phyloP scores from a whole-genome alignment of 1,140 invertebrate species.

The Neoseiulus cucumeris region DNA sequence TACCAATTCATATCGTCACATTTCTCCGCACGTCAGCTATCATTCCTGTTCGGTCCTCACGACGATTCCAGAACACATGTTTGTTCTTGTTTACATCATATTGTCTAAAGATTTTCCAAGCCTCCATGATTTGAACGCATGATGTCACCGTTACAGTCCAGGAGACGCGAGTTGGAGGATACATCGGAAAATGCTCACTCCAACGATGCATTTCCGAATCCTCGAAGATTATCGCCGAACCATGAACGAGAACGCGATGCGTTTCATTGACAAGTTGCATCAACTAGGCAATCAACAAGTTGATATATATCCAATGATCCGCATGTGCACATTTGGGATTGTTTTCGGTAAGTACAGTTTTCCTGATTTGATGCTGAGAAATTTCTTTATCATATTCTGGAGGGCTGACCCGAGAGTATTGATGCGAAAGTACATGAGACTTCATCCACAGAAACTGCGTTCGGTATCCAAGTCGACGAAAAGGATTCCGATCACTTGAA shows the following conservation, averaged over 20 bases:
- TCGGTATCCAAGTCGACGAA: not conserved
- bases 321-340: not conserved
- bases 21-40: no score
- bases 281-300: not conserved
- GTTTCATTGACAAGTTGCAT: not conserved
- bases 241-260: conserved; percentile 31
- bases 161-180: conserved; percentile 29
- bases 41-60: no score
- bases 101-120: no score
- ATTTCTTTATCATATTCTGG: no score
- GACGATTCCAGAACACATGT: no score
- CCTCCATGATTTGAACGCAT: no score
- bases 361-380: no score
- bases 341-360: not conserved
- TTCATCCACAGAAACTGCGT: not conserved
- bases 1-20: no score
- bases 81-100: no score
- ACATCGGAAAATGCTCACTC: conserved; percentile 33
- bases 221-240: conserved; percentile 32
- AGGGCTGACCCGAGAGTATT: no score
- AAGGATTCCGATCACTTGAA: not conserved
- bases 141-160: no score
- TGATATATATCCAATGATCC: not conserved
- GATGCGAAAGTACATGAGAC: no score
- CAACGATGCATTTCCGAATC: conserved; percentile 36